Evolutionary conservation across 1,140 invertebrate genomes (phyloP), one percentile per base, ranked within the genome.

Genomic region (Brachionus paranguensis): DNA sequence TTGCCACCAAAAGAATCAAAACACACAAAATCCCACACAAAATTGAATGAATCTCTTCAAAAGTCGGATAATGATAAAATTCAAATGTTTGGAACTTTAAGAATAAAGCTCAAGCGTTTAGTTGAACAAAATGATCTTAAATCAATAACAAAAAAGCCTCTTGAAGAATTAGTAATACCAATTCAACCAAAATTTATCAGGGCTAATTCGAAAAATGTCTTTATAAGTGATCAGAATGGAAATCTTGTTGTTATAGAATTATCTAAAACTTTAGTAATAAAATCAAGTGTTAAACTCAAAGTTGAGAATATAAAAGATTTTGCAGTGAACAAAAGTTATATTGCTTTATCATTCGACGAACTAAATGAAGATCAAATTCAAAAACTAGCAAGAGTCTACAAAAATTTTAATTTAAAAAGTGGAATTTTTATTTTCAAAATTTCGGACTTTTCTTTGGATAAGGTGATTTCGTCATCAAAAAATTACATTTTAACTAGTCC

Each of bases 11-110:
- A 43, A 17, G 47, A 64, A 79, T 5, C 43, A 11, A 79, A 64
- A 3, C 45, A 79, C n/a, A 79, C n/a, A 79, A 79, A 79, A 41
- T 24, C 12, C 6, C n/a, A 20, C n/a, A 55, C 8, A 53, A 33
- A 43, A 43, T 12, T n/a, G 24, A 79, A 64, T 4, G 24, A 64
- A 12, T 17, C 24, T 14, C 43, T 27, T 4, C 20, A 50, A 76
- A 50, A 45, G 50, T 50, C 37, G 3, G 72, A 76, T 12, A 24
- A 74, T 74, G 37, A 17, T 45, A 79, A 37, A 81, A 47, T 64
- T 10, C 29, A 41, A 20, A 81, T 81, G 78, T 81, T 81, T 47
- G 78, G 78, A 37, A 81, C 78, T 6, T 27, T 81, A n/a, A 81
- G 78, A 64, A 47, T 81, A 60, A 81, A 68, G 20, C 53, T 81